Conservation (phyloP, 2,113 vertebrate species). For the Caracal caracal region DNA sequence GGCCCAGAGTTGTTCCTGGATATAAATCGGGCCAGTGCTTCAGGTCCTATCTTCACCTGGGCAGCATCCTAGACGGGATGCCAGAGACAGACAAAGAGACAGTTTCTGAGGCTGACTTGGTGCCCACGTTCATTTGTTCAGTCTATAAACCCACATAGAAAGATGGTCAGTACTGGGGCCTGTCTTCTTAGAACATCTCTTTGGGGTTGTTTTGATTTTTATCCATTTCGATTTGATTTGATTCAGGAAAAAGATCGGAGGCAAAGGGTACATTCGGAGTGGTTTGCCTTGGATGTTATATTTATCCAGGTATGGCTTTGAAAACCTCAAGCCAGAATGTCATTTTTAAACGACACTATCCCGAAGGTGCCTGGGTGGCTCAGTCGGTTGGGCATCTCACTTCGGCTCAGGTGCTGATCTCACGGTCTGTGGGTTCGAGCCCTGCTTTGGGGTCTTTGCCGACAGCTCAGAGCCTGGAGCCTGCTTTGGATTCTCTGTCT, state of each 20-base stretch:
- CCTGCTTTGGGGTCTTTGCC: too few relatives aligned
- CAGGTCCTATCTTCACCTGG: background rate
- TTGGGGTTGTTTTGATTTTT: background rate
- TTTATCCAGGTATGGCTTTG: background rate
- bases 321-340: slow-evolving; percentile 30
- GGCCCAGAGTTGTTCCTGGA: background rate
- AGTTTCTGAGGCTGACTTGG: background rate
- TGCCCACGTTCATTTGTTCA: background rate
- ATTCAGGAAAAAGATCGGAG: background rate
- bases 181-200: slow-evolving; percentile 3
- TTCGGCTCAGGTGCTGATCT: too few relatives aligned
- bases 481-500: too few relatives aligned
- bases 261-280: background rate
- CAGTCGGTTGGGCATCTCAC: too few relatives aligned
- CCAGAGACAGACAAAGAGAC: background rate
- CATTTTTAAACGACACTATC: background rate
- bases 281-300: background rate
- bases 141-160: background rate
- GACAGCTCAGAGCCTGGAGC: too few relatives aligned
- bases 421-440: too few relatives aligned
- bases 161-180: background rate
- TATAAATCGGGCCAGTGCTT: background rate
- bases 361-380: too few relatives aligned
- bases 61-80: background rate
- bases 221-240: slow-evolving; percentile 48